Evolutionary conservation across 2,113 vertebrate genomes (phyloP), one percentile per base, ranked within the genome.

Genomic region (Gnathonemus longibarbis): DNA sequence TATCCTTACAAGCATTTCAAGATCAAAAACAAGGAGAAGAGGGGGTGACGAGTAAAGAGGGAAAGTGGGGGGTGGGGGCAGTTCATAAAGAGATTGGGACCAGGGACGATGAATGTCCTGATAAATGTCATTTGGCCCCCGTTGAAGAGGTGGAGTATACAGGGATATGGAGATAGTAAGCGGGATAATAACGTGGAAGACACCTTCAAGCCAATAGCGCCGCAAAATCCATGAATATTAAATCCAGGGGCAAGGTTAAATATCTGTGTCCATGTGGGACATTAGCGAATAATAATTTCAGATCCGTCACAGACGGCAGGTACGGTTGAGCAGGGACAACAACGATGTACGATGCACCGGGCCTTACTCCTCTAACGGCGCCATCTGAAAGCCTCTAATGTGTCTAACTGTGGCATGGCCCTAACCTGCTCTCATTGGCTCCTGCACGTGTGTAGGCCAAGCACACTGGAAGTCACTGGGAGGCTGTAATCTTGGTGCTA

Each of bases 171-270:
- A 93, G 93, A 92, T 92, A 91, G 92, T 90, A 93, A 93, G 94
- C 93, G 93, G 94, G 93, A 93, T 94, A 94, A 95, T 94, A 92
- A 94, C 94, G 93, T 90, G 93, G 94, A 95, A 94, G 96, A 94
- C 95, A 94, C 95, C 95, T 94, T 95, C 95, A 96, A 96, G 95
- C 94, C 95, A 95, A 95, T 95, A 94, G 95, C 95, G 93, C 95
- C 95, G 93, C 95, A 96, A 95, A 96, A 95, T 94, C 95, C 95
- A 96, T 96, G 95, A 96, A 96, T 96, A 95, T 96, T 96, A 95
- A 95, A 96, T 95, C 94, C 94, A 93, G 92, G 93, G 93, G 93
- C 48, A 87, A 90, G 46, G 85, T 88, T 95, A 96, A 95, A 96
- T 95, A 95, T 94, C 94, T 92, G 92, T 93, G 94, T 95, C 94